Percentiles rank a stretch among this genome's conserved stretches.
Conservation (phyloP, 2,113 vertebrate species). For the Raphicerus campestris region DNA sequence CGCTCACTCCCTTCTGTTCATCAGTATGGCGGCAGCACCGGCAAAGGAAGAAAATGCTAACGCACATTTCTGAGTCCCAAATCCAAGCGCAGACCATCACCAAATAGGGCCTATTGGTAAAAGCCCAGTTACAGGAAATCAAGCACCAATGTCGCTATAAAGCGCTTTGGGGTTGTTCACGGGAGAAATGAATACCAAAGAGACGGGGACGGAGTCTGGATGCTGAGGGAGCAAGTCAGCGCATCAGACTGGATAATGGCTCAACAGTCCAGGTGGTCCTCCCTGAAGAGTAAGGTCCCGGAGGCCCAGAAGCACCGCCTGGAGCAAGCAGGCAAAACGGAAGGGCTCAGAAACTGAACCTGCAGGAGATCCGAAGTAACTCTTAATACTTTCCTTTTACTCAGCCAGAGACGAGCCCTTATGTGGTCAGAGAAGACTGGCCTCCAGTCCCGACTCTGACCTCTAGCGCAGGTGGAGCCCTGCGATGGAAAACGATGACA, state of each 20-base stretch:
- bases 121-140: neutral
- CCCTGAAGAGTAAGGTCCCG: neutral
- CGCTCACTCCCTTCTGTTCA: neutral
- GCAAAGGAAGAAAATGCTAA: neutral
- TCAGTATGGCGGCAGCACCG: neutral
- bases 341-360: neutral
- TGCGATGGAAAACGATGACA: neutral
- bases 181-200: neutral
- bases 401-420: neutral
- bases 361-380: neutral
- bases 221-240: neutral
- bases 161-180: neutral
- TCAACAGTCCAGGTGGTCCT: too few species aligned
- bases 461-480: neutral
- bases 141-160: neutral
- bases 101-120: neutral
- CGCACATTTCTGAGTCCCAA: neutral
- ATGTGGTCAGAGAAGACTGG: neutral
- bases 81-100: neutral
- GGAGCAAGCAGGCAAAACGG: neutral
- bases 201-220: neutral
- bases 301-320: neutral
- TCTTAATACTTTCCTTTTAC: neutral
- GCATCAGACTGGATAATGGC: neutral
- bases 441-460: neutral